Percentiles rank a stretch among this genome's conserved stretches.
Conservation (phyloP, 2,888 invertebrate species). For the Caenorhabditis sp. region DNA sequence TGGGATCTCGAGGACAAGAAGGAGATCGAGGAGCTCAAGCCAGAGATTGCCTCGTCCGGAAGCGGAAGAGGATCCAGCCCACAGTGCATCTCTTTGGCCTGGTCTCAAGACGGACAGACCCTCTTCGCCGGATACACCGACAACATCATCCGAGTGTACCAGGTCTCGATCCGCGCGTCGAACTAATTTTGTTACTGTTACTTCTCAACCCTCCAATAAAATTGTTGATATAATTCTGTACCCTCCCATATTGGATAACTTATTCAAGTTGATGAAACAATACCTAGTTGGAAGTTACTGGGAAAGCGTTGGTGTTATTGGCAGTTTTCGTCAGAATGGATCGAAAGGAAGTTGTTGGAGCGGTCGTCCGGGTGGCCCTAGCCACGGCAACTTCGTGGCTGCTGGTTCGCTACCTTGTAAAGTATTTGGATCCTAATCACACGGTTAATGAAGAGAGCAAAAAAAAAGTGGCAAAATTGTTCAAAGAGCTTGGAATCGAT, state of each 20-base stretch:
- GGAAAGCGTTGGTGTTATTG: not conserved
- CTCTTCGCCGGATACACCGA: slow-evolving; percentile 95
- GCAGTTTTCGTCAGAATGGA: slow-evolving; percentile 13
- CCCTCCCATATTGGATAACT: slow-evolving; percentile 25
- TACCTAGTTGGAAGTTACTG: slow-evolving; percentile 14
- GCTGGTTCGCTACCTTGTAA: slow-evolving; percentile 62
- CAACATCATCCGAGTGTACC: slow-evolving; percentile 98
- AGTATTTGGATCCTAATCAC: slow-evolving; percentile 70
- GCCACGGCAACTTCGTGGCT: slow-evolving; percentile 64
- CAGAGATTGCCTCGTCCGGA: slow-evolving; percentile 86
- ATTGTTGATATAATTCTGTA: slow-evolving; percentile 52
- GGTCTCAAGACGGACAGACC: slow-evolving; percentile 99
- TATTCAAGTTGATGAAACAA: slow-evolving; percentile 37
- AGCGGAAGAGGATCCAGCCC: slow-evolving; percentile 82
- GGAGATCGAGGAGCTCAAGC: slow-evolving; percentile 96
- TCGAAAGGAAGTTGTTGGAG: slow-evolving; percentile 58
- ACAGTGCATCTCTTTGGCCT: slow-evolving; percentile 91
- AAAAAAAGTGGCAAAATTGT: slow-evolving; percentile 68
- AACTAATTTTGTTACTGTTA: slow-evolving; percentile 56
- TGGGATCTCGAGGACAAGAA: slow-evolving; percentile 99
- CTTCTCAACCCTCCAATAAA: slow-evolving; percentile 52
- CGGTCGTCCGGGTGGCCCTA: slow-evolving; percentile 57
- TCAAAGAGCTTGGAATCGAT: slow-evolving; percentile 68
- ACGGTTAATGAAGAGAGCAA: slow-evolving; percentile 67
- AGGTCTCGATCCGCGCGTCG: slow-evolving; percentile 83